Conservation (phyloP, 23 tunicate genomes). For the Botrylloides violaceus region DNA sequence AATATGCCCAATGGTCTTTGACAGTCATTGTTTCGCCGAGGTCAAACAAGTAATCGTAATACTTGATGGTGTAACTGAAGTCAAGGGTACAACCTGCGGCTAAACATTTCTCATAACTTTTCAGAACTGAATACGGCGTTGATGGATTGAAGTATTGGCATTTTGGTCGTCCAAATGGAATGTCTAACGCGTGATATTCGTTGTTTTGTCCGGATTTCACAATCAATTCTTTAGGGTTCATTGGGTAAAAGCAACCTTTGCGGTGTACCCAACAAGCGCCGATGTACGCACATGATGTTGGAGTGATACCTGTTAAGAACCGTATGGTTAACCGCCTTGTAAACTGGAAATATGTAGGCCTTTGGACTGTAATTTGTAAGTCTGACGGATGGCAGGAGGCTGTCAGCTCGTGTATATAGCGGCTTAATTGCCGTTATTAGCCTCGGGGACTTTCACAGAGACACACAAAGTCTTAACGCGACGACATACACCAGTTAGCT, state of each 20-base stretch:
- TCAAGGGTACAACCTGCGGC: slow-evolving; percentile 53
- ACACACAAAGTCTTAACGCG: no score
- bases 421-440: no score
- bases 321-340: not conserved
- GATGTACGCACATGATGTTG: slow-evolving; percentile 46
- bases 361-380: no score
- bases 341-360: not conserved
- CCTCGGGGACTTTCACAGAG: no score
- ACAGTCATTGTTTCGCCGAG: not conserved
- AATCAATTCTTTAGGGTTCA: slow-evolving; percentile 14
- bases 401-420: no score
- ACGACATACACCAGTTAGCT: no score
- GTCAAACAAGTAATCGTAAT: slow-evolving; percentile 6
- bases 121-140: slow-evolving; percentile 11
- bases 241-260: slow-evolving; percentile 52
- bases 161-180: slow-evolving; percentile 32
- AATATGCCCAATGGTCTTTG: slow-evolving; percentile 6
- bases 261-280: slow-evolving; percentile 58
- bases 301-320: slow-evolving; percentile 43
- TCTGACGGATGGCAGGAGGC: no score
- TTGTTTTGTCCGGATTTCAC: slow-evolving; percentile 42
- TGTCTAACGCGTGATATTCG: not conserved
- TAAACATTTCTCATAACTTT: slow-evolving; percentile 51
- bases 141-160: slow-evolving; percentile 38
- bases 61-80: slow-evolving; percentile 5